phyloP scores from a whole-genome alignment of 2,888 invertebrate species.

The Halictus ligatus region DNA sequence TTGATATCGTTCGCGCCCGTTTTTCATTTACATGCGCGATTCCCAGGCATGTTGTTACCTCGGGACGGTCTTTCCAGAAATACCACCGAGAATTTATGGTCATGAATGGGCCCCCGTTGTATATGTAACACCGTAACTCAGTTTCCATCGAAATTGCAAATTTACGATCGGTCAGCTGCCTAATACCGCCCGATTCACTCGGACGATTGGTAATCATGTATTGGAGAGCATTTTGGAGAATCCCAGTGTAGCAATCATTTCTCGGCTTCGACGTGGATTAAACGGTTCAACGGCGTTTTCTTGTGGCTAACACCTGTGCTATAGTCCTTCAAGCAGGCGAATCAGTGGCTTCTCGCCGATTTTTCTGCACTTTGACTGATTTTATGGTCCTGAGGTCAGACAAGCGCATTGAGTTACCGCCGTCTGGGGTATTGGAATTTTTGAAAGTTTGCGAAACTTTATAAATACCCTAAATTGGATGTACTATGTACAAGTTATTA shows the following conservation, averaged over 20 bases:
- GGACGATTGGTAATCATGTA: neutral
- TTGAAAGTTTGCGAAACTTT: neutral
- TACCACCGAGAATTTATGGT: neutral
- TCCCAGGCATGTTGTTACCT: constrained; percentile 27
- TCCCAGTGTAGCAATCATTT: neutral
- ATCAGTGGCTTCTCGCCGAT: neutral
- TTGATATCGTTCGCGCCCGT: constrained; percentile 36
- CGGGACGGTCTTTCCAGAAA: neutral
- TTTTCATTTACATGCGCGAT: constrained; percentile 26
- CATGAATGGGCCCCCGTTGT: neutral
- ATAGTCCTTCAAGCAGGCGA: neutral
- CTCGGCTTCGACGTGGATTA: neutral
- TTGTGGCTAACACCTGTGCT: neutral
- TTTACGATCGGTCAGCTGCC: constrained; percentile 12
- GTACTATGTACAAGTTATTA: neutral
- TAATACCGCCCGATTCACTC: neutral
- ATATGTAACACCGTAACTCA: neutral
- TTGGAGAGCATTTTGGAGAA: neutral
- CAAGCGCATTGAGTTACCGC: neutral
- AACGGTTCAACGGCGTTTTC: neutral
- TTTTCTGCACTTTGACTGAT: neutral
- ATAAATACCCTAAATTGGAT: too few species aligned
- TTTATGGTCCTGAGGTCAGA: neutral
- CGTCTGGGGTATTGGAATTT: neutral
- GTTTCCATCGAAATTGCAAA: neutral